These are phyloP conservation scores for Crypturellus tataupa DNA, from an alignment of 2,797 vertebrate species.

Conservation along the genomic window DNA sequence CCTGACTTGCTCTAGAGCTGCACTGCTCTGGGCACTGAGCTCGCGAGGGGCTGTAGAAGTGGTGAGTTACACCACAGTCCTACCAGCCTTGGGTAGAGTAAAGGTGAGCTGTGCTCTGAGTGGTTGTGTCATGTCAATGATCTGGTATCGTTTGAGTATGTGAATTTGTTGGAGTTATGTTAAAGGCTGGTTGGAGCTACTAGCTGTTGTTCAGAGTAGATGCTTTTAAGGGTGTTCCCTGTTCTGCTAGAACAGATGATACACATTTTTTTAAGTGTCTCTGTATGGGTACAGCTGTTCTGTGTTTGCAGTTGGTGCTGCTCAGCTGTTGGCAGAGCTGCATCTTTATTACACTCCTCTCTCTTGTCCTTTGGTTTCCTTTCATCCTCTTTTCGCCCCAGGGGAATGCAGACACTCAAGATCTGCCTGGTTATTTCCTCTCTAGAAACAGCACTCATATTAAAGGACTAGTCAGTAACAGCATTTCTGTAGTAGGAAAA, in stretches of 20 bases:
- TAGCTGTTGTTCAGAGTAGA: background rate
- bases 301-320: background rate
- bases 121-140: background rate
- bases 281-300: background rate
- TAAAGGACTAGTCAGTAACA: background rate
- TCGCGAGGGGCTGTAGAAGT: background rate
- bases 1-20: background rate
- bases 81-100: background rate
- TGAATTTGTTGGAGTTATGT: background rate
- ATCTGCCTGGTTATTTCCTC: background rate
- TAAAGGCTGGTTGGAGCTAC: background rate
- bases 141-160: background rate
- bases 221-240: background rate
- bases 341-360: background rate
- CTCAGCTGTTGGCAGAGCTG: background rate
- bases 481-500: background rate
- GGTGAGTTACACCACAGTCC: background rate
- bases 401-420: background rate
- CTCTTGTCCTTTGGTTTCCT: background rate
- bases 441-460: background rate
- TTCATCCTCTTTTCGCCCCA: background rate
- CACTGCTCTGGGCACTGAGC: accelerated
- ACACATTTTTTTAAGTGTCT: background rate
- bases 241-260: background rate
- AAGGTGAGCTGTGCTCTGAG: background rate